Base-by-base conservation (phyloP, 2,797 vertebrate species). In the Rhadinocentrus ornatus region DNA sequence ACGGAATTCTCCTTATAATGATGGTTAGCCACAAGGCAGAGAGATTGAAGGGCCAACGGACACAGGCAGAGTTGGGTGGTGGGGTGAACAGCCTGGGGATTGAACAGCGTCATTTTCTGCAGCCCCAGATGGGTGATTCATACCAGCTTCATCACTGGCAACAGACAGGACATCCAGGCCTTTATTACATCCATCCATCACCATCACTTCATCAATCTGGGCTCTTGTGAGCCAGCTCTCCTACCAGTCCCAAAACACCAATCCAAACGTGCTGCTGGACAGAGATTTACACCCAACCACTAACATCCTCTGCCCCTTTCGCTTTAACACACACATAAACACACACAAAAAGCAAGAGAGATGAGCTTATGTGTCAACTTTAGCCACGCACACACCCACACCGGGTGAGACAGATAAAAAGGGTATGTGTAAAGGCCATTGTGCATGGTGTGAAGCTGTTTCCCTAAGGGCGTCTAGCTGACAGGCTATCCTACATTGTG, bases 161-260 rank as follows among this genome's bases (percentile, higher is more conserved):
- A 92, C 94, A 91, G 89, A 92, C 92, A 92, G 92, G 89, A 93
- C 93, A 93, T 93, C 93, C 91, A 94, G 90, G 86, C 89, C 92
- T 94, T 94, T 95, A 94, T 94, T 95, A 93, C 89, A 88, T 91
- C 86, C 89, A 95, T 95, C 93, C 88, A 93, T 94, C 94, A 95
- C 90, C 80, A 93, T 94, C 93, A 90, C 91, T 92, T 93, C 93
- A 92, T 93, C 92, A 88, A 90, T 91, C 91, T 89, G 82, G 87
- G 85, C 76, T 79, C 83, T 89, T 84, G 87, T 89, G 87, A 88
- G 89, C 89, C 88, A 85, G 86, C 81, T 90, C 89, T 88, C 82
- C 86, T 90, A 87, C 88, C 88, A 83, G 87, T 92, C 90, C 91
- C 91, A 85, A 85, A 92, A 93, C 89, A 90, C 81, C 90, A 90